phyloP scores from a whole-genome alignment of 1,140 invertebrate species.

The Camponotus pennsylvanicus region DNA sequence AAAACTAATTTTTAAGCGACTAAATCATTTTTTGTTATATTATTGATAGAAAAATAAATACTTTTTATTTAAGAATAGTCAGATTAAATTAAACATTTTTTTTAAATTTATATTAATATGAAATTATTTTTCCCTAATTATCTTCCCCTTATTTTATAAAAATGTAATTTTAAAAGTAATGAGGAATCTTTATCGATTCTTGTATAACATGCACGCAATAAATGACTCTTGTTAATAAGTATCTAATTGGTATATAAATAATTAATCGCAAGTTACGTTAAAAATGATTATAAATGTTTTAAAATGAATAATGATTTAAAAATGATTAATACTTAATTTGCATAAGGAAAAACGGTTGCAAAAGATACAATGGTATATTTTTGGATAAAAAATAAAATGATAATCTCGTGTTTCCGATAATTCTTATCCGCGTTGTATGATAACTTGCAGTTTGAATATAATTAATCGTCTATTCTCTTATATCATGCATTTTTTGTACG shows the following conservation, averaged over 20 bases:
- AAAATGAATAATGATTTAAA: neutral
- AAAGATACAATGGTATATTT: constrained; percentile 21
- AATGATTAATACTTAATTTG: neutral
- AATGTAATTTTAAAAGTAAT: neutral
- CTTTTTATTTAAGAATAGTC: neutral
- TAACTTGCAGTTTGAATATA: constrained; percentile 63
- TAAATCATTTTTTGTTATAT: neutral
- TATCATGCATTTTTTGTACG: constrained; percentile 62
- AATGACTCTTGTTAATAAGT: constrained; percentile 5
- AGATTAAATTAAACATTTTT: neutral
- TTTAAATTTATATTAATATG: neutral
- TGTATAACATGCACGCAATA: neutral
- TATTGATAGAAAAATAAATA: neutral
- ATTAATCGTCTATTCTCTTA: constrained; percentile 63
- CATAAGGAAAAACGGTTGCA: constrained; percentile 45
- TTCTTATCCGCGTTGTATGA: constrained; percentile 62
- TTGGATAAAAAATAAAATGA: constrained; percentile 32
- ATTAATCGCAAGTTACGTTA: neutral
- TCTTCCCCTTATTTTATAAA: neutral
- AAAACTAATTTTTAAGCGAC: neutral
- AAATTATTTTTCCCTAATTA: neutral
- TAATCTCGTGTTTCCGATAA: constrained; percentile 65
- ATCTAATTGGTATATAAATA: neutral
- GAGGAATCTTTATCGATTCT: neutral
- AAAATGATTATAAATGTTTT: too few species aligned